Evolutionary conservation across 2,797 vertebrate genomes (phyloP).

Genomic region (Apodemus agrarius): DNA sequence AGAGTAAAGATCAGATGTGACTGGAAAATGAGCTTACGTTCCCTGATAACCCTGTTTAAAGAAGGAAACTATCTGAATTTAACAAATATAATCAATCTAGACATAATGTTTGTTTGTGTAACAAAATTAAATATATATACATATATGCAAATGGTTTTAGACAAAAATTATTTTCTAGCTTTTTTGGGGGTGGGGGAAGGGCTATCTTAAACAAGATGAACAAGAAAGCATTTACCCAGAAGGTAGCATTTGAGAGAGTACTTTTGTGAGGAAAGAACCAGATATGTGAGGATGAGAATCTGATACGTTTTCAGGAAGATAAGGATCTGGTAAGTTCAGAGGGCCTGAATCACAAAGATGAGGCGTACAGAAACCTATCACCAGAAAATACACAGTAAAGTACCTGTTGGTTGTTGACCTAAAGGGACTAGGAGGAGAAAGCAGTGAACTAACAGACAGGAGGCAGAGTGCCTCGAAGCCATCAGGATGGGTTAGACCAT

Average conservation of each 20-base stretch:
- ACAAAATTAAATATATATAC: not conserved
- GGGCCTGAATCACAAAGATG: not conserved
- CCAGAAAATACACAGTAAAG: not conserved
- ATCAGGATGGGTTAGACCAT: not conserved
- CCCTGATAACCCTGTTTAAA: not conserved
- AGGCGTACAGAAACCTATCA: not conserved
- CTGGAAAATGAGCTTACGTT: not conserved
- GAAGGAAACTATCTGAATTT: not conserved
- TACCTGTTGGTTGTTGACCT: not conserved
- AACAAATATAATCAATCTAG: not conserved
- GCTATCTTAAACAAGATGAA: not conserved
- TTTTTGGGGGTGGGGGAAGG: not conserved
- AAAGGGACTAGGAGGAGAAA: not conserved
- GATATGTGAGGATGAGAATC: not conserved
- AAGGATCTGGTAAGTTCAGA: too few relatives aligned
- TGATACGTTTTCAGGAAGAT: not conserved
- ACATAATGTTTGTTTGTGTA: not conserved
- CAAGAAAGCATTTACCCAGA: not conserved
- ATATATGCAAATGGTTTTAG: not conserved
- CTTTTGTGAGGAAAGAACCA: not conserved
- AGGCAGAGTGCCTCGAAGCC: not conserved
- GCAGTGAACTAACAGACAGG: not conserved
- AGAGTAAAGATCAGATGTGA: not conserved
- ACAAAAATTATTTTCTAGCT: not conserved
- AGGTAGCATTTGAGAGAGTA: not conserved